Conservation (phyloP, 1,140 invertebrate species). For the Heterodera schachtii region DNA sequence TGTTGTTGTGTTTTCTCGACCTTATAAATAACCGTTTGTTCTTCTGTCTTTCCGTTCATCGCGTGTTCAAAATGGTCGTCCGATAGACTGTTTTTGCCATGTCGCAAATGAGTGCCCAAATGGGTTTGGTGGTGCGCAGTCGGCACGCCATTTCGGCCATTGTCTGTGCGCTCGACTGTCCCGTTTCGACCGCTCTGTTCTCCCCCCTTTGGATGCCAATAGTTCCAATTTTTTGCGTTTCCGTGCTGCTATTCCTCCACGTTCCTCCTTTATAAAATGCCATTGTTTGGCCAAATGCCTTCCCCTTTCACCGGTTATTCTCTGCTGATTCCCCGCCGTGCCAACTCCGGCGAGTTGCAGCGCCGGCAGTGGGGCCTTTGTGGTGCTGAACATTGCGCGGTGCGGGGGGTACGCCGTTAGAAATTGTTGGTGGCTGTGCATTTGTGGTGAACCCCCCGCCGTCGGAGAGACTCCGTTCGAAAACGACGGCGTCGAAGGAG, state of each 20-base stretch:
- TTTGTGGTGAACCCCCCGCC: neutral
- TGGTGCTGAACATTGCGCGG: neutral
- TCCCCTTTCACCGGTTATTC: neutral
- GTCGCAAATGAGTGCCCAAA: conserved; percentile 43
- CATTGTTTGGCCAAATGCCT: neutral
- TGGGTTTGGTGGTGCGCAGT: conserved; percentile 29
- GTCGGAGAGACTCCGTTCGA: neutral
- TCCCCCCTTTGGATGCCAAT: neutral
- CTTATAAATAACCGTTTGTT: no score
- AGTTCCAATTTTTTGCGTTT: neutral
- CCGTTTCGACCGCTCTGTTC: neutral
- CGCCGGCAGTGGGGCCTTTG: neutral
- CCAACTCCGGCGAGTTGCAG: conserved; percentile 1
- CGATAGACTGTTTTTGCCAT: conserved; percentile 42
- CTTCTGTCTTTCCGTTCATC: neutral
- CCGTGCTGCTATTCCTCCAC: neutral
- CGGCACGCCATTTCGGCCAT: conserved; percentile 40
- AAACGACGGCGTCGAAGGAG: neutral
- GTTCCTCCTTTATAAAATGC: neutral
- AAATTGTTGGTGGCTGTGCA: neutral
- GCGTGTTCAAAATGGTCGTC: conserved; percentile 18
- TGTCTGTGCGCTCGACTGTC: conserved; percentile 26
- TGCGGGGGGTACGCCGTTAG: neutral
- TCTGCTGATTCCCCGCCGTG: neutral
- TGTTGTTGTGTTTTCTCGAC: no score